Conservation (phyloP, 2,113 vertebrate genomes). For the Scopus umbretta region DNA sequence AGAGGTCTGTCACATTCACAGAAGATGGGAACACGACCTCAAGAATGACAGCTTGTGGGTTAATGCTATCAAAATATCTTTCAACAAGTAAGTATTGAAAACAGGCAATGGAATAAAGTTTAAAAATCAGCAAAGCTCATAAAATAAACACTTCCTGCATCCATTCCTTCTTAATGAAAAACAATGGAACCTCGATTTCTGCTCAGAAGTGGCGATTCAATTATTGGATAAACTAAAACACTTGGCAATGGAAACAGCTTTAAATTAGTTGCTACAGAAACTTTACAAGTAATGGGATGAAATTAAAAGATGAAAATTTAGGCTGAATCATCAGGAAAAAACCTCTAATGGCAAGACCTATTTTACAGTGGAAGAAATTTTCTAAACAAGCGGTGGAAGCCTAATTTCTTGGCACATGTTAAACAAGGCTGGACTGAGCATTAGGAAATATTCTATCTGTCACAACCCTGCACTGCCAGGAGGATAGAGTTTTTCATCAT, state of each 20-base stretch:
- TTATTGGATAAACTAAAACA: background rate
- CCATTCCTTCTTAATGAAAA: background rate
- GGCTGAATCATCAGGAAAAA: conserved; percentile 45
- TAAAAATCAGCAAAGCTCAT: background rate
- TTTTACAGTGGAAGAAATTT: conserved; percentile 7
- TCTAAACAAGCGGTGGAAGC: background rate
- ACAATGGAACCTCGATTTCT: background rate
- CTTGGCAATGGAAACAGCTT: background rate
- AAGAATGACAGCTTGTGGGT: background rate
- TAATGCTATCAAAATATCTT: background rate
- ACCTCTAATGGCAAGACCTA: background rate
- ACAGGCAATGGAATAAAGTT: background rate
- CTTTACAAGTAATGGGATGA: background rate
- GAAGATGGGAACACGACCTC: background rate
- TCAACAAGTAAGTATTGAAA: background rate
- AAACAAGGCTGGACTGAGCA: background rate
- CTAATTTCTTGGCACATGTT: background rate
- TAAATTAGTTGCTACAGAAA: background rate
- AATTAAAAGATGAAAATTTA: conserved; percentile 43
- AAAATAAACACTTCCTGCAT: background rate
- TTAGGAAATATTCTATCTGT: conserved; percentile 15
- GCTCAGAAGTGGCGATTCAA: background rate
- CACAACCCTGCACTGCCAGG: background rate
- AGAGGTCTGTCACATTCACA: background rate
- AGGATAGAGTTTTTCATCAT: background rate